These are phyloP conservation scores for Nothobranchius kuhntae DNA, from an alignment of 2,113 vertebrate genomes.

Conservation along the genomic window DNA sequence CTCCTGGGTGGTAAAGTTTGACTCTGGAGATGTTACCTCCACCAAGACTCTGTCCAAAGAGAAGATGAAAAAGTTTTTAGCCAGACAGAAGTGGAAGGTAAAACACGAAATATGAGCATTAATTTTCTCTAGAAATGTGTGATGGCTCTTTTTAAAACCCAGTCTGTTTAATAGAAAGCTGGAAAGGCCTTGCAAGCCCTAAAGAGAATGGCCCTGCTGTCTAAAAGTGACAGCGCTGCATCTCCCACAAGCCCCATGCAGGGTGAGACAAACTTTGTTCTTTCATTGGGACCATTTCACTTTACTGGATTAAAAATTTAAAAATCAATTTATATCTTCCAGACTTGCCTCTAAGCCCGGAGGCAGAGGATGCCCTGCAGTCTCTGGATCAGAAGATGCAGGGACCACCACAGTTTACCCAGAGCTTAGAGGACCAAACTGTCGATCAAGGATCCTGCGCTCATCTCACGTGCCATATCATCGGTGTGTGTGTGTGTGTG, in stretches of 20 bases:
- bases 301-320: slow-evolving; percentile 3
- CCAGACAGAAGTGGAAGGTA: slow-evolving; percentile 89
- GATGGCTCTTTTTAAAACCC: neutral
- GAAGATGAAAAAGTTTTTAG: slow-evolving; percentile 85
- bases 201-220: slow-evolving; percentile 83
- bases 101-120: neutral
- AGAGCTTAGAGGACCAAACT: slow-evolving; percentile 55
- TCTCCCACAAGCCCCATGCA: slow-evolving; percentile 55
- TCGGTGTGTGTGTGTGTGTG: slow-evolving; percentile 39
- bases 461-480: slow-evolving; percentile 74
- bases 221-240: slow-evolving; percentile 59
- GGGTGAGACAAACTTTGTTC: slow-evolving; percentile 46
- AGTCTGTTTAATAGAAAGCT: slow-evolving; percentile 80
- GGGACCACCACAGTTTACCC: slow-evolving; percentile 57
- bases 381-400: slow-evolving; percentile 75
- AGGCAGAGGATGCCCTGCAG: slow-evolving; percentile 61
- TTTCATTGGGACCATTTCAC: neutral
- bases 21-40: slow-evolving; percentile 47
- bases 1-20: slow-evolving; percentile 80
- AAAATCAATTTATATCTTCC: neutral
- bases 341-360: slow-evolving; percentile 61
- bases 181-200: slow-evolving; percentile 87
- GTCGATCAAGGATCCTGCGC: slow-evolving; percentile 58
- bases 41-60: slow-evolving; percentile 82
- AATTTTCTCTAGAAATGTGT: neutral